Evolutionary conservation across 2,888 invertebrate species (phyloP).

Genomic region (Pammene fasciana): DNA sequence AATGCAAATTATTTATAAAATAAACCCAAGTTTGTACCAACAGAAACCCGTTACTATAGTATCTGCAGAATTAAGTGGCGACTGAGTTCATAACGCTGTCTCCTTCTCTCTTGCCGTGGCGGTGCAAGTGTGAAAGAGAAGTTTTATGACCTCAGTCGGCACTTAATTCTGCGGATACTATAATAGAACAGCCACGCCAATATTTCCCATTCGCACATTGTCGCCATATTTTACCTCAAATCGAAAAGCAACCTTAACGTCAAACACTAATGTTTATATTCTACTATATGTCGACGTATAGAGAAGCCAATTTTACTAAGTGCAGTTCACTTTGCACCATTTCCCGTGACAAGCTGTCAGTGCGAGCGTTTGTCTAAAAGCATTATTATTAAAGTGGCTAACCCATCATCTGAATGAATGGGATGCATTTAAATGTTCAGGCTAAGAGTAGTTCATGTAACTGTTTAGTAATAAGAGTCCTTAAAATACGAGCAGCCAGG

Average conservation of each 20-base stretch:
- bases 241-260: background rate
- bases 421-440: background rate
- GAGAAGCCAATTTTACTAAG: constrained; percentile 41
- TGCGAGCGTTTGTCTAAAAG: constrained; percentile 33
- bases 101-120: no score
- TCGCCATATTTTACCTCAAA: background rate
- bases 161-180: no score
- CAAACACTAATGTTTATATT: constrained; percentile 4
- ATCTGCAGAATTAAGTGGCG: no score
- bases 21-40: background rate
- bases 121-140: no score
- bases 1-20: background rate
- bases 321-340: constrained; percentile 38
- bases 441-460: no score
- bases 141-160: no score
- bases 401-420: background rate
- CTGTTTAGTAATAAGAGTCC: no score
- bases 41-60: background rate
- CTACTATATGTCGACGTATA: background rate
- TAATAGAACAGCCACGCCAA: constrained; percentile 22
- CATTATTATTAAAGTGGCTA: constrained; percentile 29
- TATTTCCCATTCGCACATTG: constrained; percentile 22
- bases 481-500: no score
- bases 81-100: no score
- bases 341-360: constrained; percentile 34